Evolutionary conservation across 2,113 vertebrate genomes (phyloP), one percentile per base, ranked within the genome.

Genomic region (Holacanthus passer): DNA sequence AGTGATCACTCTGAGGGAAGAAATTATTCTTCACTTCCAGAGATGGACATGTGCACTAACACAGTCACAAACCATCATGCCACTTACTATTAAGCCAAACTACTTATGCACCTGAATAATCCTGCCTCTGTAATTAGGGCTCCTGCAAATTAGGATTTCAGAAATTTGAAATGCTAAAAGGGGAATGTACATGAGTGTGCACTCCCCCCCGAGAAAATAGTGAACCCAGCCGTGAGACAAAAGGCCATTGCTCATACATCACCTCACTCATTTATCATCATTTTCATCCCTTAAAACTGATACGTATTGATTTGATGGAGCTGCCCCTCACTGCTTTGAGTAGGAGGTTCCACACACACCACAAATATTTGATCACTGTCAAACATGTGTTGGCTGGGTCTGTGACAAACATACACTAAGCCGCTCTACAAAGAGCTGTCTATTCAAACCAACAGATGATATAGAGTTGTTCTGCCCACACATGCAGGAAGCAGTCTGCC

Each of bases 351-450:
- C 81, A 85, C 86, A 73, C 73, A 68, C 79, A 73, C 71, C 80
- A 39, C 87, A 87, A 88, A 88, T 85, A 90, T 92, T 92, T 91
- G 89, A 92, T 94, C 86, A 90, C 81, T 93, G 92, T 93, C 88
- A 93, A 87, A 88, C 91, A 89, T 88, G 87, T 87, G 88, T 91
- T 88, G 73, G 69, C 84, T 47, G 74, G 50, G 77, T 67, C 90
- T 77, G 77, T 85, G 87, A 89, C 91, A 91, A 86, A 84, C 89
- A 77, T 50, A 85, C 73, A 87, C 84, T 83, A 87, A 93, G 87
- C 87, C 41, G 53, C 66, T 73, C 66, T 60, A 85, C 86, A 86
- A 88, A 88, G 87, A 77, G 64, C 81, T 86, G 83, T 80, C 87
- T 90, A 77, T 88, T 90, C 80, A 91, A 78, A 91, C 84, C 69